Percentiles rank a stretch among this genome's conserved stretches.
These are phyloP conservation scores for Sabellastarte sp. DNA, from an alignment of 2,888 invertebrate genomes.

Conservation along the genomic window DNA sequence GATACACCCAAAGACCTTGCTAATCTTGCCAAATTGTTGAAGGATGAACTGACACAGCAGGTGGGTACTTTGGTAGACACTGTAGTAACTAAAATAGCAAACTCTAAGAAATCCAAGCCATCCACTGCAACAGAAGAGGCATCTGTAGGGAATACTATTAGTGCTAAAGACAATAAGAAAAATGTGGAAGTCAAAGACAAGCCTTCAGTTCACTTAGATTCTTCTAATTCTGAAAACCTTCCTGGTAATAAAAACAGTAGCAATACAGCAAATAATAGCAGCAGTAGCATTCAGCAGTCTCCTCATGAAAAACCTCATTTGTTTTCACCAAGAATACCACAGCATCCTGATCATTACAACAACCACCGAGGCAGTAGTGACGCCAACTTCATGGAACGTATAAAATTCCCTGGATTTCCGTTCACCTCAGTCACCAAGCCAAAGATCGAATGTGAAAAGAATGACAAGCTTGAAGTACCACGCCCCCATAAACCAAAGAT, in stretches of 20 bases:
- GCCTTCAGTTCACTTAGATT: background rate
- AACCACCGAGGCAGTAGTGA: too few species aligned
- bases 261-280: background rate
- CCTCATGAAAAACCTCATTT: background rate
- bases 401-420: too few species aligned
- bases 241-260: background rate
- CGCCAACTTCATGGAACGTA: too few species aligned
- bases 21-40: conserved; percentile 85
- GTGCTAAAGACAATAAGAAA: background rate
- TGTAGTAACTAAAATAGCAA: conserved; percentile 72
- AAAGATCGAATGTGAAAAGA: background rate
- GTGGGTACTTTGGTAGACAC: conserved; percentile 83
- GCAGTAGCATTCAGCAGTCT: conserved; percentile 1
- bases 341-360: background rate
- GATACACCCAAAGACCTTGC: conserved; percentile 69
- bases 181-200: conserved; percentile 6
- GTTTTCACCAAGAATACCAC: conserved; percentile 1
- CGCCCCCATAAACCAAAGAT: conserved; percentile 19
- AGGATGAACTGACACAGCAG: conserved; percentile 83
- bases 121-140: conserved; percentile 7
- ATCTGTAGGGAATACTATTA: conserved; percentile 5
- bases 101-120: conserved; percentile 16
- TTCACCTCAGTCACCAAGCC: too few species aligned
- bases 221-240: background rate
- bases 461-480: background rate